Evolutionary conservation across 2,888 invertebrate genomes (phyloP).

Genomic region (Xanthorhoe designata): DNA sequence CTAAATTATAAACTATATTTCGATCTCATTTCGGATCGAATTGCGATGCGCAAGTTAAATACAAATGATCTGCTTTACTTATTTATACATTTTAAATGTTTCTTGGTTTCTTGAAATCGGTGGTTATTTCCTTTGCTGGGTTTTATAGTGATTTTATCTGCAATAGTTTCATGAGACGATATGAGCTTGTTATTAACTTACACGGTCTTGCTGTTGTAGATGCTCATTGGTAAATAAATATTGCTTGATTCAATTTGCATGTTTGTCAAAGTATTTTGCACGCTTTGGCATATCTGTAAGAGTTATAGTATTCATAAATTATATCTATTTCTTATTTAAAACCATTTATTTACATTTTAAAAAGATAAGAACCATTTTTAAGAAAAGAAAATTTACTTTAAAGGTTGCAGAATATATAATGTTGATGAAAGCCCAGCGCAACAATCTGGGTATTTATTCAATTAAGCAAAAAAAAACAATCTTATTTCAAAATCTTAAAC

Average conservation of each 20-base stretch:
- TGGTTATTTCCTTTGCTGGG: conserved; percentile 21
- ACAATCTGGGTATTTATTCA: no score
- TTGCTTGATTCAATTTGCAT: neutral
- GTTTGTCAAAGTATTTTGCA: no score
- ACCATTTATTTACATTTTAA: no score
- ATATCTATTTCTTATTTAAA: no score
- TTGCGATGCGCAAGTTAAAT: conserved; percentile 19
- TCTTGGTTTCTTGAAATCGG: conserved; percentile 11
- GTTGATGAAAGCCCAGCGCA: no score
- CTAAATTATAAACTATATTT: conserved; percentile 33
- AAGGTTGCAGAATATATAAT: no score
- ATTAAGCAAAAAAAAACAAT: neutral
- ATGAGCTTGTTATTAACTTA: conserved; percentile 20
- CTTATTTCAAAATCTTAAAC: conserved; percentile 9
- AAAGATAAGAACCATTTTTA: no score
- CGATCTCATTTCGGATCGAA: conserved; percentile 24
- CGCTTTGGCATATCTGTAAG: no score
- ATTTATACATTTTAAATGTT: conserved; percentile 17
- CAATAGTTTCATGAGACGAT: conserved; percentile 23
- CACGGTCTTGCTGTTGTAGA: conserved; percentile 10
- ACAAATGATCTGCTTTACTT: conserved; percentile 23
- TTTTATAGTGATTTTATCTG: conserved; percentile 26
- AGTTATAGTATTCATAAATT: no score
- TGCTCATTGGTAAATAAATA: conserved; percentile 1
- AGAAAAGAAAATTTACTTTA: no score